phyloP scores from a whole-genome alignment of 2,113 vertebrate genomes.

The Pitta sordida region DNA sequence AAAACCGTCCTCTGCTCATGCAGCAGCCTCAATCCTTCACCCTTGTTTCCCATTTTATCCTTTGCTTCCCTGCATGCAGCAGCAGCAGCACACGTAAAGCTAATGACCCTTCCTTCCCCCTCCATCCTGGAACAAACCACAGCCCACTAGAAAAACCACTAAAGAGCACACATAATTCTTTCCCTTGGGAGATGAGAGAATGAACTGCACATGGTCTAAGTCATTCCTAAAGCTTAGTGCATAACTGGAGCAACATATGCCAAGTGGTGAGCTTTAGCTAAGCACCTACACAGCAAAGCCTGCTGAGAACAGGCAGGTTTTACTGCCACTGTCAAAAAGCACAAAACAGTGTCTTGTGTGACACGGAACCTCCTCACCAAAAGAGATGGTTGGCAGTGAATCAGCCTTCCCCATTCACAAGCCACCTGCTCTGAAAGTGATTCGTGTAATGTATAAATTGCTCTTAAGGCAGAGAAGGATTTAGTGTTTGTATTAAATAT shows the following conservation, averaged over 20 bases:
- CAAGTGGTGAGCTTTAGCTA: background rate
- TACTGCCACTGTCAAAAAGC: background rate
- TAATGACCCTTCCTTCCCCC: conserved; percentile 15
- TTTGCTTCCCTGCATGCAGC: background rate
- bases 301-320: background rate
- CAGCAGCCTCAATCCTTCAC: background rate
- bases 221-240: background rate
- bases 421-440: conserved; percentile 2
- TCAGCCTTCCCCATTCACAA: background rate
- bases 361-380: background rate
- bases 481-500: background rate
- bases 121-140: conserved; percentile 26
- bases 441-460: background rate
- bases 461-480: background rate
- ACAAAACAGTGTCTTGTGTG: background rate
- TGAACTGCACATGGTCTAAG: conserved; percentile 8
- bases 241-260: background rate
- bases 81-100: background rate
- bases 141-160: conserved; percentile 44
- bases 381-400: background rate
- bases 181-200: conserved; percentile 25
- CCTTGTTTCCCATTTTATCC: background rate
- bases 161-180: conserved; percentile 31
- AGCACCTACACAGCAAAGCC: background rate
- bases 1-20: background rate